Base-by-base conservation (phyloP, 2,888 invertebrate species). In the Microctonus aethiopoides region DNA sequence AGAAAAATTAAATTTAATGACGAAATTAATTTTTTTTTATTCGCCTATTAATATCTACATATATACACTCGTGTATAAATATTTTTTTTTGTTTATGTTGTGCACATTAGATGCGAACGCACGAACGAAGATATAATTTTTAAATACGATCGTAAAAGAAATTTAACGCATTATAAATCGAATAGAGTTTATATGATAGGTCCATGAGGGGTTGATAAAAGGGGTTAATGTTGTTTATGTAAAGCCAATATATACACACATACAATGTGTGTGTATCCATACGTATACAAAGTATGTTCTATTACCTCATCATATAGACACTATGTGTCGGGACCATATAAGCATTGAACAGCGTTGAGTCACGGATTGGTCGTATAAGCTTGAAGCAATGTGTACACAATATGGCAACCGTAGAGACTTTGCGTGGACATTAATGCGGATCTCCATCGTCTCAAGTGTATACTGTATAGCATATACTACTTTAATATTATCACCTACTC, bases 331-430 rank as follows among this genome's bases (percentile, higher is more conserved):
- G 46, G 46, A 7, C 16, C 46, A n/a, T n/a, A 46, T 46, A 46
- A 46, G 46, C 46, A 16, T 57, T 34, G 57, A 57, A 57, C 34
- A 16, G 36, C 16, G 22, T 74, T 65, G 73, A 80, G 79, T 81
- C 80, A 81, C 81, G 82, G 76, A 80, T 71, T 70, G 72, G 75
- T 77, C 74, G 75, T 81, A 80, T 62, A 74, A 73, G 62, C 66
- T 54, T 46, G 46, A 1, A 68, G 34, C 59, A 16, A 16, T 46
- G 34, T 56, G 56, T 54, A 72, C 68, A 69, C 68, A 72, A 70
- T 67, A 68, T 52, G 62, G 67, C 54, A 64, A n/a, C n/a, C 71
- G 22, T 61, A 61, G 60, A 63, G 59, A 56, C 72, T 67, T 72
- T 70, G 54, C 57, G 39, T 52, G 20, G 39, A 61, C 72, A 51